Evolutionary conservation across 37 sponge, comb jelly and placozoan species (phyloP), one percentile per base, ranked within the genome.

Genomic region (Beroe forskalii): DNA sequence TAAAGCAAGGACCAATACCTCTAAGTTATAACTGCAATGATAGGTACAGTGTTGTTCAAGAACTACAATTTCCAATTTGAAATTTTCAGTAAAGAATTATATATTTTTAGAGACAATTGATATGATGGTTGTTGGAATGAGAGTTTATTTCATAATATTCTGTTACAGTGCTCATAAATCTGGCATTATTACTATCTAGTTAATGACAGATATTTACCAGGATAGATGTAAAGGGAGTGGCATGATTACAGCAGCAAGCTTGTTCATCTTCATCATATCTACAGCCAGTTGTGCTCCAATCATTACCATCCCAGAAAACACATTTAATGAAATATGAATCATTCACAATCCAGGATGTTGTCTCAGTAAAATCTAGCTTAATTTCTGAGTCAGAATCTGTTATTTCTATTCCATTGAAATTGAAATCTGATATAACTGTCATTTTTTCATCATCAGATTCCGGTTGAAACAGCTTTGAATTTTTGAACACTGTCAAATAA

Each of bases 211-310:
- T 35, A 24, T 24, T 33, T 43, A 80, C 86, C 86, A 80, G 86
- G 1, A 80, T 41, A 38, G 86, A 41, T 23, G 86, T 80, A 43
- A 80, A 80, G 12, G 86, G 55, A 6, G 86, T 80, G 43, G 86
- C 55, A 43, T 80, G 86, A 37, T 80, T 80, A 31, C 86, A 80
- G 55, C 20, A 43, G 55, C 86, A 80, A 27, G 55, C 55, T 27
- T 27, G 28, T 20, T 35, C 72, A 6, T 28, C 55, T 28, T 35
- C 27, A 23, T 41, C 86, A 17, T 44, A 80, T 44, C 86, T 40
- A 38, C 86, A 80, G 3, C 86, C 86, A 25, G 40, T 22, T 6
- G 28, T 38, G 20, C 27, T 38, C 86, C 86, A 80, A 20, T n/a
- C 43, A 24, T 20, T 27, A 0, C n/a, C 86, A 25, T 80, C 40